These are phyloP conservation scores for Nemotelus pantherinus DNA, from an alignment of 2,888 invertebrate species.

Conservation along the genomic window DNA sequence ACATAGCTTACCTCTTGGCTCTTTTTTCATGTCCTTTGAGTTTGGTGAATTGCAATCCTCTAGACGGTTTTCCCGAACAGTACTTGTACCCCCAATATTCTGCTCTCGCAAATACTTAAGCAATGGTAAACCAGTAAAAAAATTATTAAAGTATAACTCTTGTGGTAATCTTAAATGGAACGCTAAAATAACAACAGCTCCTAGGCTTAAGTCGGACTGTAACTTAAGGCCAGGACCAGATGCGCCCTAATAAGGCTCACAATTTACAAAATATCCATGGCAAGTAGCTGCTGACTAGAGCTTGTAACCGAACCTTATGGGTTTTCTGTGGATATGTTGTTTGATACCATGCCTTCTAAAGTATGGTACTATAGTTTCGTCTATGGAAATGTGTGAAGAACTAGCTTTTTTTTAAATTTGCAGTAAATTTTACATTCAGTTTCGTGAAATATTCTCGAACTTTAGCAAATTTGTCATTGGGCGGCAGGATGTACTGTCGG, in stretches of 20 bases:
- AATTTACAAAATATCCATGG: constrained; percentile 46
- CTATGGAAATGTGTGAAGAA: constrained; percentile 44
- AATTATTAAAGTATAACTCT: constrained; percentile 26
- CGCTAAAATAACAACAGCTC: constrained; percentile 22
- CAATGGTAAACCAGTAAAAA: constrained; percentile 15
- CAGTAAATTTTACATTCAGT: constrained; percentile 33
- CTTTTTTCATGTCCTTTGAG: constrained; percentile 45
- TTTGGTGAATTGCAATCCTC: not conserved
- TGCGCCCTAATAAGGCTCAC: constrained; percentile 43
- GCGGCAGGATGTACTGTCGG: not conserved
- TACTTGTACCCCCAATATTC: not conserved
- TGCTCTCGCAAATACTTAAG: constrained; percentile 16
- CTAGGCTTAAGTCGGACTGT: not conserved
- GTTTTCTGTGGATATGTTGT: constrained; percentile 45
- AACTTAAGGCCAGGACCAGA: constrained; percentile 41
- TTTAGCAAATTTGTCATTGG: constrained; percentile 3
- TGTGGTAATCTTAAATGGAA: constrained; percentile 17
- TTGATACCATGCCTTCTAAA: constrained; percentile 17
- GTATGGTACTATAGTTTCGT: constrained; percentile 40
- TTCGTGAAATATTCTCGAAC: not conserved
- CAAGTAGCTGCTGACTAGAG: constrained; percentile 45
- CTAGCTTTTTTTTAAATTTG: constrained; percentile 39
- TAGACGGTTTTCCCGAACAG: not conserved
- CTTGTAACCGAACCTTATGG: constrained; percentile 45
- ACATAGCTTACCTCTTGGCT: constrained; percentile 46